phyloP scores from a whole-genome alignment of 2,113 vertebrate species.

The Psilopsiagon aymara region DNA sequence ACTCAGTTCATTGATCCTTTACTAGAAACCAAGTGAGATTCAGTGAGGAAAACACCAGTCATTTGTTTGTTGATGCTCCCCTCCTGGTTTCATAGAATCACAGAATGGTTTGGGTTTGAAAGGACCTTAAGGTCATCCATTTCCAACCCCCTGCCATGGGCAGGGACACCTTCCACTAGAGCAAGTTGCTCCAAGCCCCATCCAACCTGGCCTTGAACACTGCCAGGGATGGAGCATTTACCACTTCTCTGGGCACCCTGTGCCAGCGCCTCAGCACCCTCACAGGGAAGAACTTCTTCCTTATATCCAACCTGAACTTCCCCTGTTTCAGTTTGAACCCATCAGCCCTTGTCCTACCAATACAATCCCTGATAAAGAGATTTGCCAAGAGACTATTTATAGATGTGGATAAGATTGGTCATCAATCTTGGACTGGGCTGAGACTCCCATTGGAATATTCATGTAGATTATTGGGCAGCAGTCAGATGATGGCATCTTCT shows the following conservation, averaged over 20 bases:
- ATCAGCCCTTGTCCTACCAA: background rate
- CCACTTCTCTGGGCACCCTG: background rate
- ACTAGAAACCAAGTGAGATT: background rate
- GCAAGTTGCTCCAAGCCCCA: background rate
- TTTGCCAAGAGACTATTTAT: background rate
- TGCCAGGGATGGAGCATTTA: background rate
- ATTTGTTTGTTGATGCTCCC: accelerated
- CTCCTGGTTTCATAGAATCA: background rate
- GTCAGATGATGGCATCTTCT: background rate
- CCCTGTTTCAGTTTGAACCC: background rate
- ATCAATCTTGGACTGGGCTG: background rate
- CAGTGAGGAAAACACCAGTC: background rate
- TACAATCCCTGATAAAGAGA: background rate
- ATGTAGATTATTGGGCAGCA: background rate
- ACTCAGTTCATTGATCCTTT: background rate
- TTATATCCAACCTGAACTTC: background rate
- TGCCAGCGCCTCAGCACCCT: background rate
- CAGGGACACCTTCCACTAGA: background rate
- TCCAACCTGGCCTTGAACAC: background rate
- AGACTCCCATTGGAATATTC: background rate
- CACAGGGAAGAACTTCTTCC: background rate
- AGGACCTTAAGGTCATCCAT: background rate
- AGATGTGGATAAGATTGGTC: background rate
- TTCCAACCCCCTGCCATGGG: background rate
- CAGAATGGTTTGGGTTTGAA: background rate